Evolutionary conservation across 1,140 invertebrate species (phyloP).

Genomic region (Drosophila elegans): DNA sequence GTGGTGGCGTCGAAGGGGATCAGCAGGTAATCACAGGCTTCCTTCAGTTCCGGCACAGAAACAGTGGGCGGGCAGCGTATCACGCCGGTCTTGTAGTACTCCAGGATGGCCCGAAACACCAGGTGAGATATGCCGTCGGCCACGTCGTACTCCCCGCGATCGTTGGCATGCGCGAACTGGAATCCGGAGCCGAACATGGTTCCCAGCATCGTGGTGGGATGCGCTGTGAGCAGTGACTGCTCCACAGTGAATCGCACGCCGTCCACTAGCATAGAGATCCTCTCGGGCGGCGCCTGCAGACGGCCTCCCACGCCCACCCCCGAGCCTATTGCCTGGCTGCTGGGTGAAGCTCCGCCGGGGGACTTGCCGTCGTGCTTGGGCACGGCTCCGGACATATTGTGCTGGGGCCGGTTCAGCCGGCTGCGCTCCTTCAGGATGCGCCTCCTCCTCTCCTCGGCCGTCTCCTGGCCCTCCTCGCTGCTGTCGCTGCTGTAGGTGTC

Average conservation of each 20-base stretch:
- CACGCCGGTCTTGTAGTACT: constrained; percentile 95
- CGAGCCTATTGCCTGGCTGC: constrained; percentile 25
- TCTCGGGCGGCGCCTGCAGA: constrained; percentile 53
- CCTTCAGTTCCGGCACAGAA: constrained; percentile 96
- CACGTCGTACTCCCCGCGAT: constrained; percentile 98
- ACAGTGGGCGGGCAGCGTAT: constrained; percentile 94
- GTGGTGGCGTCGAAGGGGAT: constrained; percentile 99
- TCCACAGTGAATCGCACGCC: constrained; percentile 97
- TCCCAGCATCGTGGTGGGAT: constrained; percentile 97
- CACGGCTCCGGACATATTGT: constrained; percentile 55
- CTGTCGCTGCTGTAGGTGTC: constrained; percentile 88
- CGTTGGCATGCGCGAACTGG: constrained; percentile 97
- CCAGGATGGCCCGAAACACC: constrained; percentile 97
- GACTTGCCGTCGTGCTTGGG: constrained; percentile 63
- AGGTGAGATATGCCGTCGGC: constrained; percentile 99
- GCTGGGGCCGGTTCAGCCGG: constrained; percentile 51
- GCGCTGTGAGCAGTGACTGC: constrained; percentile 94
- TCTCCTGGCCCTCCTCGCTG: constrained; percentile 89
- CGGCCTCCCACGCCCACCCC: constrained; percentile 22
- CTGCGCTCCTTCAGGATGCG: constrained; percentile 88
- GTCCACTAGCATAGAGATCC: constrained; percentile 96
- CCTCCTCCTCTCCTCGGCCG: constrained; percentile 87
- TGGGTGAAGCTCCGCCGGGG: constrained; percentile 23
- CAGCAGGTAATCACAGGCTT: constrained; percentile 99
- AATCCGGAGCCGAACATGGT: constrained; percentile 98